phyloP scores from a whole-genome alignment of 2,888 invertebrate species.

The Erebia ligea region DNA sequence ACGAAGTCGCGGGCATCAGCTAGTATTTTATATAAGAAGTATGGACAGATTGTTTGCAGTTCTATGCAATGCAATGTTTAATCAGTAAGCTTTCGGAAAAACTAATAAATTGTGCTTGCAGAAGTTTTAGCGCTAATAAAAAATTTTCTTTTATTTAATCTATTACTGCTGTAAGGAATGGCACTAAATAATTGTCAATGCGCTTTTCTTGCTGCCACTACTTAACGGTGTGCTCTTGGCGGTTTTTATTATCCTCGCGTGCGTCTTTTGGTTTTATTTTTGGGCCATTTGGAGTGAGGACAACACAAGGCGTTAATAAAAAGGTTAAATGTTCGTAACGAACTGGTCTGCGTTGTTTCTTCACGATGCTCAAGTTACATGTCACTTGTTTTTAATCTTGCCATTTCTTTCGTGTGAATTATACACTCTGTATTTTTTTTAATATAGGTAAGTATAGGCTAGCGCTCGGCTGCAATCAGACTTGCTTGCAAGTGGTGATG shows the following conservation, averaged over 20 bases:
- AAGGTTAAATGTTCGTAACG: slow-evolving; percentile 35
- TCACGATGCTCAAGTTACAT: slow-evolving; percentile 29
- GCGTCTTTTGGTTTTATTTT: slow-evolving; percentile 37
- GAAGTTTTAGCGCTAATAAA: background rate
- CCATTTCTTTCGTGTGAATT: slow-evolving; percentile 17
- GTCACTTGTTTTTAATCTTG: slow-evolving; percentile 19
- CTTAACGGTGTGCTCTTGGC: slow-evolving; percentile 38
- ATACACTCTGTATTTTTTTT: background rate
- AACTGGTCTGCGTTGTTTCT: slow-evolving; percentile 31
- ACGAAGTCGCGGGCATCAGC: no score
- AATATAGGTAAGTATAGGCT: no score
- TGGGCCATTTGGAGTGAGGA: slow-evolving; percentile 32
- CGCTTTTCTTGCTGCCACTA: slow-evolving; percentile 18
- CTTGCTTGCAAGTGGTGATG: no score
- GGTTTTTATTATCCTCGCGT: slow-evolving; percentile 42
- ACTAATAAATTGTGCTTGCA: no score
- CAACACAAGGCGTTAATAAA: slow-evolving; percentile 36
- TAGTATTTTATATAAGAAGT: no score
- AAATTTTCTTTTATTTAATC: background rate
- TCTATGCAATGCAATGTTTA: no score
- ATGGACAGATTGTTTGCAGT: no score
- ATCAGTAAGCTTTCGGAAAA: no score
- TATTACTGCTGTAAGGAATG: background rate
- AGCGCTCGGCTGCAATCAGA: no score
- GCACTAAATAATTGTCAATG: background rate